Evolutionary conservation across 2,113 vertebrate genomes (phyloP), one percentile per base, ranked within the genome.

Genomic region (Vulpes vulpes): DNA sequence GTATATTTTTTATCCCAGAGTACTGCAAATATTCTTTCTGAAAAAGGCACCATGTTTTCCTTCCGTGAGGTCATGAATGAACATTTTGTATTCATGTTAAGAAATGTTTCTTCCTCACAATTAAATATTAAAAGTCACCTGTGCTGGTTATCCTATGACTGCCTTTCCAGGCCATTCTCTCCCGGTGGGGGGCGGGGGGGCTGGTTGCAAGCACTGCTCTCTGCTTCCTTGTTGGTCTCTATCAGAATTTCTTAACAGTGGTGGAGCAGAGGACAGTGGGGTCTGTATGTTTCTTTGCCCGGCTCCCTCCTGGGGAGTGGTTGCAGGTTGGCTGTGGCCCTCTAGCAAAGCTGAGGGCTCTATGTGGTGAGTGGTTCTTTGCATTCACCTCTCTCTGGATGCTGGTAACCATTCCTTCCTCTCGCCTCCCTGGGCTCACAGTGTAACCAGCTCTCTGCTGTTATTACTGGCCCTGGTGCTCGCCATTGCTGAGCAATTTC

Each of bases 11-110:
- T 20, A 65, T 90, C 10, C 20, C 43, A 9, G 35, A 81, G 3
- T 93, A 43, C 6, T 81, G 30, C 60, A 95, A 57, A 85, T 92
- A 25, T 83, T 97, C 78, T 67, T 91, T 83, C 22, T 76, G 23
- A 76, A 94, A 90, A 85, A 81, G 10, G 19, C 11, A 32, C 73
- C 14, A 11, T 62, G 22, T 69, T 62, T 89, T 65, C 27, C 43
- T 65, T 20, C 20, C 55, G 60, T 76, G 86, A 65, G 23, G 11
- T 69, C 25, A 94, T 67, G 89, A 43, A 94, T 67, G 89, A 43
- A 43, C 38, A 78, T 92, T 90, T 84, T 94, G 15, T 67, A 20
- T 69, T 51, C 60, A 92, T 43, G 6, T 81, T 92, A 73, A 81
- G 27, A 85, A 96, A 84, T 6, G 10, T 73, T n/a, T 95, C 43